Evolutionary conservation across 2,797 vertebrate genomes (phyloP).

Genomic region (Hydrocynus forskahlii): DNA sequence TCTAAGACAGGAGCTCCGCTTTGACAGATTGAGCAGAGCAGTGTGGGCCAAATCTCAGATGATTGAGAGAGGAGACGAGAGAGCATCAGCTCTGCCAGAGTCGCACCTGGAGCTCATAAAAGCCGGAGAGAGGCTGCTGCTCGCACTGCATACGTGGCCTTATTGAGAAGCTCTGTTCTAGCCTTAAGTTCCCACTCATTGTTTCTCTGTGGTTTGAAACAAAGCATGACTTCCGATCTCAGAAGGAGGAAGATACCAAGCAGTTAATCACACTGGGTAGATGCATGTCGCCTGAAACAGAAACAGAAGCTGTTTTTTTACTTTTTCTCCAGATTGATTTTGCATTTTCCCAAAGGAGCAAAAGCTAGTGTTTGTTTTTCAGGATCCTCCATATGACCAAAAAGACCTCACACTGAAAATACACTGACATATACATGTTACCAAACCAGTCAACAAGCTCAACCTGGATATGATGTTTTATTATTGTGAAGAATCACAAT

Average conservation of each 20-base stretch:
- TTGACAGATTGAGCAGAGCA: conserved; percentile 22
- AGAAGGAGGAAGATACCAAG: neutral
- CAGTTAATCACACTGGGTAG: neutral
- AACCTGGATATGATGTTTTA: too few relatives aligned
- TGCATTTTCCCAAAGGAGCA: neutral
- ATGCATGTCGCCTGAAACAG: neutral
- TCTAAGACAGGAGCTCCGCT: conserved; percentile 13
- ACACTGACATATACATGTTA: too few relatives aligned
- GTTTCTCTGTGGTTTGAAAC: conserved; percentile 3
- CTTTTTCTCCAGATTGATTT: neutral
- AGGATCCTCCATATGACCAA: neutral
- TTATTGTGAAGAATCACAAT: too few relatives aligned
- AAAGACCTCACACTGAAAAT: too few relatives aligned
- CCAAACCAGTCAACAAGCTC: too few relatives aligned
- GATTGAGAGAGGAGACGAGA: conserved; percentile 30
- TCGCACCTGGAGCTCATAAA: conserved; percentile 54
- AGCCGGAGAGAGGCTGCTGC: conserved; percentile 3
- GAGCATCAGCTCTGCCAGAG: conserved; percentile 23
- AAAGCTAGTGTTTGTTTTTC: neutral
- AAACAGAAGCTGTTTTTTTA: conserved; percentile 12
- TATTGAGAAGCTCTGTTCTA: conserved; percentile 27
- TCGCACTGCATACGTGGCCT: conserved; percentile 50
- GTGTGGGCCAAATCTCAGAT: conserved; percentile 33
- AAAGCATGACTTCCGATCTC: conserved; percentile 8
- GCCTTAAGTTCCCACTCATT: conserved; percentile 2